Evolutionary conservation across 2,888 invertebrate genomes (phyloP).

Genomic region (Watsonalla cultraria): DNA sequence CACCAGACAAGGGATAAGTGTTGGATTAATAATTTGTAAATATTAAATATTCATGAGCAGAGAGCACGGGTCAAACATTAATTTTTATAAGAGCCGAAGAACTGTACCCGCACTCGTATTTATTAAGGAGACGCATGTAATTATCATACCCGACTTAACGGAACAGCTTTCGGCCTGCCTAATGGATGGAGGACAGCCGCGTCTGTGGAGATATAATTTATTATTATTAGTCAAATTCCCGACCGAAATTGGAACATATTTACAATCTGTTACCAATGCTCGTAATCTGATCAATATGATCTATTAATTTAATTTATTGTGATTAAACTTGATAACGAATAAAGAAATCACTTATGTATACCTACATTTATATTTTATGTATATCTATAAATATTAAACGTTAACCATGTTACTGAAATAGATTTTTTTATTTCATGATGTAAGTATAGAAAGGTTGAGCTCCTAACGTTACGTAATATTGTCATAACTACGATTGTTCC

Average conservation of each 20-base stretch:
- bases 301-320: constrained; percentile 46
- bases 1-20: constrained; percentile 51
- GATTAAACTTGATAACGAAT: constrained; percentile 21
- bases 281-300: constrained; percentile 41
- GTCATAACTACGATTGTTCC: too few relatives aligned
- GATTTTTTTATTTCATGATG: too few relatives aligned
- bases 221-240: constrained; percentile 44
- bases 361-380: too few relatives aligned
- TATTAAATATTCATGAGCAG: constrained; percentile 75
- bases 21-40: constrained; percentile 77
- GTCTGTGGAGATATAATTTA: constrained; percentile 38
- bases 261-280: constrained; percentile 32
- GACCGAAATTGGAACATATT: constrained; percentile 40
- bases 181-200: constrained; percentile 39
- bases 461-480: too few relatives aligned
- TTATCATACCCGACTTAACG: constrained; percentile 70
- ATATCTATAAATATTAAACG: too few relatives aligned
- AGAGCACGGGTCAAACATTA: constrained; percentile 69
- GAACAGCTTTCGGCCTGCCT: constrained; percentile 38
- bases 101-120: constrained; percentile 62
- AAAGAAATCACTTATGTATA: neutral
- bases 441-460: too few relatives aligned
- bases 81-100: constrained; percentile 60
- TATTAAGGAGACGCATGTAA: constrained; percentile 70
- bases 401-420: too few relatives aligned